A percentile compares a stretch with the other conserved stretches of the same genome.
Evolutionary conservation across 2,113 vertebrate genomes (phyloP).

Genomic region (Meleagris gallopavo): DNA sequence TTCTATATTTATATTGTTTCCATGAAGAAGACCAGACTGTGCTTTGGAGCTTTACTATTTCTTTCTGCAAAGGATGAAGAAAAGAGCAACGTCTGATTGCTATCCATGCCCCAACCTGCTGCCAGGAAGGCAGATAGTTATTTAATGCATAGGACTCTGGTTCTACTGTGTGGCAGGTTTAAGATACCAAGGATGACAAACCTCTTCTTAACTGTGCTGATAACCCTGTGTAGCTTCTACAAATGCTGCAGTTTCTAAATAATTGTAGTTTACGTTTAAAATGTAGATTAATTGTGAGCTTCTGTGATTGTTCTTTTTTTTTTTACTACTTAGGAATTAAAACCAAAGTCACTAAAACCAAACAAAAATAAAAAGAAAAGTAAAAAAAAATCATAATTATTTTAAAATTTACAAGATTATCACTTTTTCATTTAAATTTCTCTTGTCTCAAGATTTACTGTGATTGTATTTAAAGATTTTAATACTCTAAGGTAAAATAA

Average conservation of each 20-base stretch:
- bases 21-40: not conserved
- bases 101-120: not conserved
- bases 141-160: not conserved
- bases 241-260: not conserved
- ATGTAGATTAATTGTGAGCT: not conserved
- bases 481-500: not conserved
- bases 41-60: not conserved
- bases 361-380: not conserved
- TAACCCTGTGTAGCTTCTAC: not conserved
- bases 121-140: not conserved
- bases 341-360: not conserved
- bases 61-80: not conserved
- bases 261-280: not conserved
- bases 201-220: not conserved
- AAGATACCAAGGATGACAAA: fast-evolving
- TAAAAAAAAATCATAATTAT: not conserved
- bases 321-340: not conserved
- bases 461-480: not conserved
- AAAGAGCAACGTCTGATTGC: not conserved
- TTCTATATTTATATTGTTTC: not conserved
- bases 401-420: not conserved
- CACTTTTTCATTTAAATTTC: not conserved
- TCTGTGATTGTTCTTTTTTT: not conserved
- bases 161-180: not conserved
- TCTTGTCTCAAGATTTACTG: not conserved